Base-by-base conservation (phyloP, 2,888 invertebrate species). In the Drosophila robusta region DNA sequence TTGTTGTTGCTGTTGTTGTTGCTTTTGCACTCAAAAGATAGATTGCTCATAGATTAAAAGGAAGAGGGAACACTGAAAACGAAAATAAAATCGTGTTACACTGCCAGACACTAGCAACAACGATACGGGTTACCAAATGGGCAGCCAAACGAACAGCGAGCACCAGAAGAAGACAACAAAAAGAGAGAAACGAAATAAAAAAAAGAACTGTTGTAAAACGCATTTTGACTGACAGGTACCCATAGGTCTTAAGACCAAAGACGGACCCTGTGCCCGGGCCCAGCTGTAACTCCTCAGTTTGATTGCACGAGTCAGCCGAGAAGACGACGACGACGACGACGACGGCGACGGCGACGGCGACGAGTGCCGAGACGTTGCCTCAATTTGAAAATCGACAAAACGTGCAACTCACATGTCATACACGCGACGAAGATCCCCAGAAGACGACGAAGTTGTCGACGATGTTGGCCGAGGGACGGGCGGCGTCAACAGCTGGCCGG, bases 211-310 rank as follows among this genome's bases (percentile, higher is more conserved):
- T 87, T 85, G 88, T 87, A 85, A 82, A 87, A 87, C 83, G 83
- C 78, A 87, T 88, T 89, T 87, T 88, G 88, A 88, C 75, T 88
- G 88, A 88, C 87, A 89, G 88, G 88, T 87, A 87, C 76, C 87
- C 72, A 82, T 82, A 85, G 86, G 83, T 86, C 86, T 80, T 80
- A 57, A 58, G 70, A 69, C 57, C 22, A 45, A 39, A 55, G 50
- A 47, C 76, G 51, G 46, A 73, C 60, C 56, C 57, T 36, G 29
- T n/a, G 45, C 58, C 61, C 26, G 55, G 64, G 56, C 72, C 70
- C 80, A 83, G 80, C 87, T 80, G 87, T 75, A 77, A 69, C 78
- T 83, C 60, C 84, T 89, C 84, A 75, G 69, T 72, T 83, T 76
- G 87, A 84, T 87, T 87, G 84, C 89, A 76, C 89, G 84, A 84